Evolutionary conservation across 2,888 invertebrate genomes (phyloP), one percentile per base, ranked within the genome.

Genomic region (Meta bourneti): DNA sequence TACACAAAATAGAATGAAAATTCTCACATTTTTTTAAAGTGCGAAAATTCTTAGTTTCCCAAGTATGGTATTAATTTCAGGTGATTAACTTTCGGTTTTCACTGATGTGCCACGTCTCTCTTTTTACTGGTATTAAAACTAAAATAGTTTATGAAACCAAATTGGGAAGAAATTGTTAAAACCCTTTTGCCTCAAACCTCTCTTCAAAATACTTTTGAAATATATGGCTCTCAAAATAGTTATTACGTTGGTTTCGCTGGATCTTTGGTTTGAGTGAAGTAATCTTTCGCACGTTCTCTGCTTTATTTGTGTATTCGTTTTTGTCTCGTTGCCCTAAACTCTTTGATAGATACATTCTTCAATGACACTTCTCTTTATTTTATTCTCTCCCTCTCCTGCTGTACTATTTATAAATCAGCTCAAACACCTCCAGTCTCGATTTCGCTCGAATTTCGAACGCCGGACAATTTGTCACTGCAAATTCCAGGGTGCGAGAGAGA

Each of bases 281-380:
- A 84, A 75, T 75, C 75, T 54, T 84, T 75, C 54, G 13, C 48
- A 16, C 52, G 20, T 16, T 20, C 54, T 34, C n/a, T 75, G 20
- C 9, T 7, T 54, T 84, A 34, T 84, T 84, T n/a, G 20, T 84
- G 54, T 69, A 7, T 84, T 84, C 52, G 48, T 75, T 84, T 84
- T 75, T 84, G 84, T 84, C 84, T 48, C 61, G 6, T 54, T 84
- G 84, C 84, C n/a, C 84, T 48, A 84, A 84, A 74, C 72, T 82
- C 82, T 82, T 84, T 84, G 84, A 84, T 61, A 51, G 82, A 82
- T n/a, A 83, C 52, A 61, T 52, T 78, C 52, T 4, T 78, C 78
- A 52, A 52, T 78, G 61, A 9, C 61, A 61, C 61, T 61, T 61
- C 16, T 61, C 61, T 61, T 61, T 61, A 61, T 61, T 61, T 61